Base-by-base conservation (phyloP, 2,888 invertebrate genomes). In the Leucophora obtusa region DNA sequence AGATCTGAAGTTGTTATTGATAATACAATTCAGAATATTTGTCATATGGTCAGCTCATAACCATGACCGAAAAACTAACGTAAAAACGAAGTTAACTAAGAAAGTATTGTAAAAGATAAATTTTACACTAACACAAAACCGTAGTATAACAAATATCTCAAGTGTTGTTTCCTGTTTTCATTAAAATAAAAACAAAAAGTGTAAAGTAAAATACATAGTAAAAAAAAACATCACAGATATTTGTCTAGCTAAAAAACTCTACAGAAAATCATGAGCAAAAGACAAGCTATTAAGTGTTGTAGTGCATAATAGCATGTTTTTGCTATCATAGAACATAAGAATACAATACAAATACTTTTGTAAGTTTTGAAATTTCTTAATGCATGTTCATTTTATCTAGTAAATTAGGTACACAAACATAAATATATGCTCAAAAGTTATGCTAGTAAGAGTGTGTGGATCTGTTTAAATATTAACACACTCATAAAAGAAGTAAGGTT, bases 361-460 rank as follows among this genome's bases (percentile, higher is more conserved):
- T 80, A 56, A 69, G 17, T 73, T 71, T 73, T 69, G 58, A 15
- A 63, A 24, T 18, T 65, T 83, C 82, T 68, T 79, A 70, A 79
- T 83, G 85, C 85, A 86, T 87, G 86, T 86, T 86, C 85, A 87
- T 86, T 82, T 77, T 63, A 76, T 68, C 53, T 73, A 73, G 38
- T 58, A 72, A 79, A 68, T 63, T 82, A 82, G 77, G 28, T 58
- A 17, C 65, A 65, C 54, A 68, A 24, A 70, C 38, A 56, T 28
- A 68, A 24, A 58, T 9, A 59, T 35, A 38, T 28, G 54, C 33
- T 28, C 28, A 33, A 43, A n/a, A 58, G 28, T 68, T 58, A 11
- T 56, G 24, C 56, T 38, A 10, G 33, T 7, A 51, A 15, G 60
- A 59, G 70, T 38, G 38, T 38, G 38, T 11, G 14, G 1, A 1